These are phyloP conservation scores for Acrocyrtus sp. DNA, from an alignment of 2,888 invertebrate genomes.

Conservation along the genomic window DNA sequence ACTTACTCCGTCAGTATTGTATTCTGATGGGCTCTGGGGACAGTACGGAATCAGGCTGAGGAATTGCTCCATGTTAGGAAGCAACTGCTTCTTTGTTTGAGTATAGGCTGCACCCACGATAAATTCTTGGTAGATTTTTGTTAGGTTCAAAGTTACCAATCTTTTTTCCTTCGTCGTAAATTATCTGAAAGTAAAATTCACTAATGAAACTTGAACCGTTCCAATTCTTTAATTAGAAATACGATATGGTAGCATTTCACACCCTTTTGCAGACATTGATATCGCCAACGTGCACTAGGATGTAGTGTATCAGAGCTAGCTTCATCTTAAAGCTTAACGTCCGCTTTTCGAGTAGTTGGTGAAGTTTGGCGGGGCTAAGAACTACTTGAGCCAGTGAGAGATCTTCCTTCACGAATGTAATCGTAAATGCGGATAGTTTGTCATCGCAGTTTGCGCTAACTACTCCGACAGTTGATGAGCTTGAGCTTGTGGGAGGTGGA, in stretches of 20 bases:
- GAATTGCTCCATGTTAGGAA: constrained; percentile 59
- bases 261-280: constrained; percentile 80
- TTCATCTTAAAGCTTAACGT: constrained; percentile 49
- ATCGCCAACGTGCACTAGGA: constrained; percentile 81
- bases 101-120: constrained; percentile 80
- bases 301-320: constrained; percentile 83
- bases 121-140: constrained; percentile 82
- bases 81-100: constrained; percentile 72
- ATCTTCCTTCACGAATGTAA: constrained; percentile 41
- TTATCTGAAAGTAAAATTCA: constrained; percentile 50
- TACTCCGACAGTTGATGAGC: not conserved
- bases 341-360: constrained; percentile 46
- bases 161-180: constrained; percentile 57
- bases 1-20: constrained; percentile 9
- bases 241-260: constrained; percentile 50
- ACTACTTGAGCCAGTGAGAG: constrained; percentile 34
- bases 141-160: constrained; percentile 70
- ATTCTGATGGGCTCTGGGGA: constrained; percentile 31
- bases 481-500: not conserved
- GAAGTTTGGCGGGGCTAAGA: constrained; percentile 47
- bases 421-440: constrained; percentile 27
- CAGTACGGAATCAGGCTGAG: constrained; percentile 58
- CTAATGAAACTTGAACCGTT: not conserved
- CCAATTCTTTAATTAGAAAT: not conserved
- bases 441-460: constrained; percentile 13